Evolutionary conservation across 2,113 vertebrate species (phyloP).

Genomic region (Grallaria varia): DNA sequence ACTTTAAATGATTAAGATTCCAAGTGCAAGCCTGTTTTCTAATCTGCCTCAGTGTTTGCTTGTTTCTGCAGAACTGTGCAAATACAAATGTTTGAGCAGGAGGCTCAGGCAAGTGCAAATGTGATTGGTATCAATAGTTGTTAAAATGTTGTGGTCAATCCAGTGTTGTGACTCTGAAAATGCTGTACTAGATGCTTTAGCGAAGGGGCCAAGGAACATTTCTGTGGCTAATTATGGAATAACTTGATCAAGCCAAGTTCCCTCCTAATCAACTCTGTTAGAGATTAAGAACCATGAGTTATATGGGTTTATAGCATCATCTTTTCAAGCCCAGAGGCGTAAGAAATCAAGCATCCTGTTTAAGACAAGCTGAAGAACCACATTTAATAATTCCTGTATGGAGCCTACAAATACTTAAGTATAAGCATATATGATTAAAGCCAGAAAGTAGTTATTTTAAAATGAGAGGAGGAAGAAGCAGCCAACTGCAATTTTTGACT

Average conservation of each 20-base stretch:
- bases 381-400: not conserved
- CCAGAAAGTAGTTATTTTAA: not conserved
- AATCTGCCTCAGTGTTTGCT: not conserved
- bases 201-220: not conserved
- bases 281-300: not conserved
- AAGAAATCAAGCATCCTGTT: not conserved
- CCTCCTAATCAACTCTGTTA: not conserved
- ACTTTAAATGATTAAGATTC: not conserved
- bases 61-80: not conserved
- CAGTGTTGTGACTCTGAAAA: not conserved
- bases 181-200: not conserved
- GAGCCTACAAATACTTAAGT: not conserved
- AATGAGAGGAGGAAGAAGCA: not conserved
- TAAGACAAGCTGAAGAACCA: not conserved
- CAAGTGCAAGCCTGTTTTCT: not conserved
- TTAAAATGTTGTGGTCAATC: not conserved
- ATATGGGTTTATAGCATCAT: not conserved
- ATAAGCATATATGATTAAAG: not conserved
- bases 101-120: not conserved
- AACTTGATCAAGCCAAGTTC: not conserved
- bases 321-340: not conserved
- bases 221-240: not conserved
- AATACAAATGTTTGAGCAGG: not conserved
- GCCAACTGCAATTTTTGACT: not conserved
- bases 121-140: not conserved